These are phyloP conservation scores for Grammomys dolichurus DNA, from an alignment of 2,113 vertebrate species.

Conservation along the genomic window DNA sequence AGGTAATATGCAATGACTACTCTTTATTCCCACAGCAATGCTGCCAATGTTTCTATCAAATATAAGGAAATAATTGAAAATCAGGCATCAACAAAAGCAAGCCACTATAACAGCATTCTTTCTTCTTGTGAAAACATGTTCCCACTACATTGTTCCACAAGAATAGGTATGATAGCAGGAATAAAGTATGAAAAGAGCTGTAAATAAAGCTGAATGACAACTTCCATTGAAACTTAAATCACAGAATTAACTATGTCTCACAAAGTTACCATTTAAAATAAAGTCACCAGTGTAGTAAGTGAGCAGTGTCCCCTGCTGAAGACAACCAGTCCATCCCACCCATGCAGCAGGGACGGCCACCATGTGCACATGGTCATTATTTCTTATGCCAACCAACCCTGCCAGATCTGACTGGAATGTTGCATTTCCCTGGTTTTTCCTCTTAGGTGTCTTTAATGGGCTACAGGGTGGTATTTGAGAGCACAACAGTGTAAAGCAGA, in stretches of 20 bases:
- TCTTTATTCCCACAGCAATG: background rate
- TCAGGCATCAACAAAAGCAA: conserved; percentile 49
- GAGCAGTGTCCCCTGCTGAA: background rate
- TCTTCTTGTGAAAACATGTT: conserved; percentile 37
- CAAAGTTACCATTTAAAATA: conserved; percentile 45
- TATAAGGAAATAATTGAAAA: conserved; percentile 47
- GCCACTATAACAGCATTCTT: conserved; percentile 1
- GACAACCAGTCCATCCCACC: background rate
- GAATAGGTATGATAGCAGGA: background rate
- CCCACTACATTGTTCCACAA: background rate
- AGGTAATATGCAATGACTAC: conserved; percentile 27
- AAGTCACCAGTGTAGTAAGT: conserved; percentile 25
- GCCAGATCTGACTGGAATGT: conserved; percentile 26
- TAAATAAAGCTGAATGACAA: conserved; percentile 47
- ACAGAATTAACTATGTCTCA: conserved; percentile 52
- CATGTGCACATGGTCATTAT: conserved; percentile 48
- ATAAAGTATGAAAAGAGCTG: conserved; percentile 47
- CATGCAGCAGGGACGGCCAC: background rate
- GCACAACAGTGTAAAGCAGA: background rate
- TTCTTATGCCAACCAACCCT: conserved; percentile 39
- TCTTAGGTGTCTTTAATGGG: background rate
- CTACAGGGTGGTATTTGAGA: background rate
- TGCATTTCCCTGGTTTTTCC: conserved; percentile 11
- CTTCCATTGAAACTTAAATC: conserved; percentile 53
- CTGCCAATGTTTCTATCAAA: conserved; percentile 19